Evolutionary conservation across 1,140 invertebrate genomes (phyloP).

Genomic region (Ectropis grisescens): DNA sequence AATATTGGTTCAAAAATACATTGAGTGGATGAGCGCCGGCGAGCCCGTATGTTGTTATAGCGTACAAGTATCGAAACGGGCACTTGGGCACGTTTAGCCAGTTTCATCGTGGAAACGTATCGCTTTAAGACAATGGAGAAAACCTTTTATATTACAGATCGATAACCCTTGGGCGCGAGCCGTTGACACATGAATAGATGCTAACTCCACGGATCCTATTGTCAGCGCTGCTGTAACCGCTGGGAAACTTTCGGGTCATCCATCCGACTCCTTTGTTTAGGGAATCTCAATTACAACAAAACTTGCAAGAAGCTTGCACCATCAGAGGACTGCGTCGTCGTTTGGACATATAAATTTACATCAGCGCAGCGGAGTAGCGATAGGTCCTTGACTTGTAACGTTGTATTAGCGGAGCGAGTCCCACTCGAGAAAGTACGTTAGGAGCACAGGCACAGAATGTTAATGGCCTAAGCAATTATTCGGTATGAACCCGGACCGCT

Average conservation of each 20-base stretch:
- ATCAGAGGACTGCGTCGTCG: too few relatives aligned
- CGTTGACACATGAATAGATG: conserved; percentile 35
- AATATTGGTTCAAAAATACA: conserved; percentile 21
- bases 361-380: too few relatives aligned
- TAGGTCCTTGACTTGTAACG: conserved; percentile 23
- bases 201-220: conserved; percentile 23
- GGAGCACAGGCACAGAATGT: conserved; percentile 35
- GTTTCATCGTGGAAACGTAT: conserved; percentile 29
- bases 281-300: too few relatives aligned
- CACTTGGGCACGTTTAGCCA: conserved; percentile 34
- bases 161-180: conserved; percentile 42
- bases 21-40: conserved; percentile 5
- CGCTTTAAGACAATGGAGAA: conserved; percentile 46
- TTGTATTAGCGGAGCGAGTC: conserved; percentile 15
- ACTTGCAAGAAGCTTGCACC: too few relatives aligned
- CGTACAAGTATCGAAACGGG: conserved; percentile 9
- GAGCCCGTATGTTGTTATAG: neutral
- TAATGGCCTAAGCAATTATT: conserved; percentile 40
- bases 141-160: conserved; percentile 50
- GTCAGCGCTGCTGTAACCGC: conserved; percentile 8
- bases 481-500: conserved; percentile 20
- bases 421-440: conserved; percentile 31
- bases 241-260: too few relatives aligned
- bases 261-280: too few relatives aligned
- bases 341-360: too few relatives aligned